Conservation (phyloP, 2,113 vertebrate genomes). For the Stomatorhinus ivindoensis region DNA sequence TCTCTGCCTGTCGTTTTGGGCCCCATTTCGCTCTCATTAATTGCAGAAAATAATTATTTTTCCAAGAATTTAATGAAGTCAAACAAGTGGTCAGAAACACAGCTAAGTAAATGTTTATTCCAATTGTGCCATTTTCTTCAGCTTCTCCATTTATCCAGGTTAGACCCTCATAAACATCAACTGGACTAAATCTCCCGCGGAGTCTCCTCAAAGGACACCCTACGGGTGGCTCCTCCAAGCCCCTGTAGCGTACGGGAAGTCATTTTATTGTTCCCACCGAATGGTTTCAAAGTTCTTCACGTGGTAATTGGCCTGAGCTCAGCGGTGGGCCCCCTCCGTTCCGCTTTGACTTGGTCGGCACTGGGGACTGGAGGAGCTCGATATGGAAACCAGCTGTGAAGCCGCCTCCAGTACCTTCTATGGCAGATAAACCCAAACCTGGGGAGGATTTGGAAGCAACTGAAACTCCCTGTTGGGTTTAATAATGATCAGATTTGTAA, state of each 20-base stretch:
- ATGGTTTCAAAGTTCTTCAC: neutral
- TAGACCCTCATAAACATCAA: neutral
- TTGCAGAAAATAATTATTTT: neutral
- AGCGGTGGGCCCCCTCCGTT: neutral
- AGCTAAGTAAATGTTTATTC: neutral
- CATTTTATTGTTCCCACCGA: neutral
- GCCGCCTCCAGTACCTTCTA: conserved; percentile 1
- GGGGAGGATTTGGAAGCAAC: neutral
- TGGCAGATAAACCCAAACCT: neutral
- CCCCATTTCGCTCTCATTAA: neutral
- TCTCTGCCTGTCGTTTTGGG: neutral
- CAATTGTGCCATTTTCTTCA: neutral
- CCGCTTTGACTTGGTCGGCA: neutral
- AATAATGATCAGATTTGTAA: conserved; percentile 10
- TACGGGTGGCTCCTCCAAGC: neutral
- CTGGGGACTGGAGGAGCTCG: neutral
- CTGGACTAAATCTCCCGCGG: neutral
- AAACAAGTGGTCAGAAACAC: neutral
- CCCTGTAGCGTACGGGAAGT: neutral
- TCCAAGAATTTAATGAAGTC: neutral
- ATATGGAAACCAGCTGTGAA: conserved; percentile 9
- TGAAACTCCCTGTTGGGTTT: neutral
- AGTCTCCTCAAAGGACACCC: neutral
- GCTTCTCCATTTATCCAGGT: neutral
- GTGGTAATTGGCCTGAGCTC: neutral